Base-by-base conservation (phyloP, 92 coral and sea anemone species). In the Epizoanthus rinbou region DNA sequence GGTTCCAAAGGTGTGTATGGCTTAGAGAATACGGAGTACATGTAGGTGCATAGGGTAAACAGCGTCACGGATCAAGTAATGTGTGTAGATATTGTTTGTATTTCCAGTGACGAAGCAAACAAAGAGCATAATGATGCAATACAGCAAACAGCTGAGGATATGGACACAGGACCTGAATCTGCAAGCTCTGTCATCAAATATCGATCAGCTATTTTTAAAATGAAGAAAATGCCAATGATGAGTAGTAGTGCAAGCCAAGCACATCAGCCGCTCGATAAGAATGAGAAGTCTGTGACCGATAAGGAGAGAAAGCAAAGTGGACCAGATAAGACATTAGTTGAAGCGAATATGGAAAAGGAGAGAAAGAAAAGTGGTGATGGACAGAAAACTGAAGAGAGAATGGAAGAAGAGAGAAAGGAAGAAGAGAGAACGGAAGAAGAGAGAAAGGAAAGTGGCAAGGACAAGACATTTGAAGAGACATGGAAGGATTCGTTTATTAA, bases 401-500 rank as follows among this genome's bases (percentile, higher is more conserved):
- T 9, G n/a, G 57, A 65, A 15, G 18, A 81, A 25, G 54, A 47
- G 54, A 47, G 54, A 37, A 57, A 17, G 7, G 63, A 71, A 14
- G 33, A 39, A 53, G 80, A 22, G 6, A 41, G 43, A 53, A 41
- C 19, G n/a, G 57, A 65, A 15, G 18, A 81, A 25, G 54, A 47
- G 54, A 47, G 54, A 37, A 57, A 17, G 7, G 63, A 71, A 14
- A 73, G 45, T 63, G 33, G 16, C n/a, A 18, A 69, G 22, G 57
- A 62, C 76, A 85, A 47, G 41, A 70, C 14, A 15, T 66, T 89
- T 2, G 89, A 89, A 37, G 87, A 81, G 8, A 79, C 63, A 60
- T 76, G 80, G 89, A 67, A 70, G 71, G 92, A 89, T 22, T 85
- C 92, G 3, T 58, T 89, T 47, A 15, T 50, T 6, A 86, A 89